Percentiles rank a stretch among this genome's conserved stretches.
Evolutionary conservation across 2,888 invertebrate genomes (phyloP).

Genomic region (Bruchidius siliquastri): DNA sequence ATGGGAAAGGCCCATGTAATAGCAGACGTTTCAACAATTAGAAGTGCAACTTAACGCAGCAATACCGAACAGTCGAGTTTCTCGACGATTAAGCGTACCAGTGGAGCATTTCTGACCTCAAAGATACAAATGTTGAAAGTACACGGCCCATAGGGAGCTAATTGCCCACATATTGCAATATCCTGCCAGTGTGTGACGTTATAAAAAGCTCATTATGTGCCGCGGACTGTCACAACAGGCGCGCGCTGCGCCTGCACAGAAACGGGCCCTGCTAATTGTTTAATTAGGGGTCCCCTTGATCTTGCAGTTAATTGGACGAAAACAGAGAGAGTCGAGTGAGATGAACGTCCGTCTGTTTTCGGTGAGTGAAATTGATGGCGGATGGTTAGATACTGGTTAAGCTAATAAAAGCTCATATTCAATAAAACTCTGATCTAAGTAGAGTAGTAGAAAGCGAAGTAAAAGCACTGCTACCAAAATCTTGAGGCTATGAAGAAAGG

Average conservation of each 20-base stretch:
- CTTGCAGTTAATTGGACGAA: neutral
- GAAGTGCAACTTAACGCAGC: neutral
- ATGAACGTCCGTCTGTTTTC: neutral
- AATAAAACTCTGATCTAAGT: too few species aligned
- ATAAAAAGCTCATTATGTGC: conserved; percentile 30
- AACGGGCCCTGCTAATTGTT: neutral
- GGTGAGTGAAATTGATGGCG: neutral
- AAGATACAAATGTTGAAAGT: neutral
- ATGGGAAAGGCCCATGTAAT: too few species aligned
- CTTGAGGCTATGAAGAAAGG: too few species aligned
- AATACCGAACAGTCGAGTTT: neutral
- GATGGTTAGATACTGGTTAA: neutral
- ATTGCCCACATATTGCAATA: conserved; percentile 38
- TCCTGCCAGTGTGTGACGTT: conserved; percentile 29
- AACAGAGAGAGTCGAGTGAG: neutral
- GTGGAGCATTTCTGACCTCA: conserved; percentile 1
- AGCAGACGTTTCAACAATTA: neutral
- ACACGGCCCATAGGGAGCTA: conserved; percentile 33
- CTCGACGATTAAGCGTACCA: neutral
- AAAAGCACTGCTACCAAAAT: too few species aligned
- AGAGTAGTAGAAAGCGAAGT: too few species aligned
- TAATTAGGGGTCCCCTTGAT: neutral
- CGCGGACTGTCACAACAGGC: conserved; percentile 17
- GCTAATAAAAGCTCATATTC: too few species aligned
- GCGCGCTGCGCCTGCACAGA: neutral